phyloP scores from a whole-genome alignment of 2,113 vertebrate genomes.

The Microcebus lehilahytsara region DNA sequence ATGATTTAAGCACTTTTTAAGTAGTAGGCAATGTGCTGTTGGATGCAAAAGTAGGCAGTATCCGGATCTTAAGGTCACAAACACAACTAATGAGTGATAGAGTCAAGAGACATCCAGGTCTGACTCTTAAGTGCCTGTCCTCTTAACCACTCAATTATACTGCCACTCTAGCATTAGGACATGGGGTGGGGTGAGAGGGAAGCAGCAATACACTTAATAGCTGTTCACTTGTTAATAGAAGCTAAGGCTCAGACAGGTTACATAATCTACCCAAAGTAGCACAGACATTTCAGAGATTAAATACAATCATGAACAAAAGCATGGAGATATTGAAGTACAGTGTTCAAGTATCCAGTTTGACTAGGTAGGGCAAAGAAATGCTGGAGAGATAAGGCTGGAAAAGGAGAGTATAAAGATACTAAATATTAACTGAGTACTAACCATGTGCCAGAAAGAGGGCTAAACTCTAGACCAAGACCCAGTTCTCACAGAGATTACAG shows the following conservation, averaged over 20 bases:
- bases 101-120: neutral
- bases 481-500: neutral
- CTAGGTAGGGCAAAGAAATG: neutral
- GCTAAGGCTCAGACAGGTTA: neutral
- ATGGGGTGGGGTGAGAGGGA: rapidly evolving
- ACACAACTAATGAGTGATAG: neutral
- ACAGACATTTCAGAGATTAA: neutral
- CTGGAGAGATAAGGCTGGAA: neutral
- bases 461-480: neutral
- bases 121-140: neutral
- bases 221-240: neutral
- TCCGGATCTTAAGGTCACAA: neutral
- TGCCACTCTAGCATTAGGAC: neutral
- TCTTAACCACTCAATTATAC: neutral
- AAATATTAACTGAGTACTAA: neutral
- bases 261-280: neutral
- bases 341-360: neutral
- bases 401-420: neutral
- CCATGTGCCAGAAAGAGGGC: neutral
- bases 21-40: neutral
- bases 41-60: neutral
- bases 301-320: neutral
- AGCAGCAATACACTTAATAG: neutral
- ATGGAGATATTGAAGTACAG: neutral
- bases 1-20: neutral